Evolutionary conservation across 2,797 vertebrate species (phyloP).

Genomic region (Alosa sapidissima): DNA sequence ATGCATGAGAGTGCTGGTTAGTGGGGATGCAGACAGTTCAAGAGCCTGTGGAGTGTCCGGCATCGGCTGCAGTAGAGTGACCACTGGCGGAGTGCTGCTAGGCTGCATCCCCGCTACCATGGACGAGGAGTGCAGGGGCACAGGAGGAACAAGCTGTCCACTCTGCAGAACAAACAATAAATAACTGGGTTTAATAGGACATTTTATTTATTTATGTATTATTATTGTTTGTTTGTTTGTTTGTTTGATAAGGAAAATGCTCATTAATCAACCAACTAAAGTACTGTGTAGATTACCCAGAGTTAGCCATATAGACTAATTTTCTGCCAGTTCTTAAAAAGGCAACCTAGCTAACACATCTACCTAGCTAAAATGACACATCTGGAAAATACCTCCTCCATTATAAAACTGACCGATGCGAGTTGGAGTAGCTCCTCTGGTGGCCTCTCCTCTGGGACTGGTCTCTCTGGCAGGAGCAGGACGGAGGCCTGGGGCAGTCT

Average conservation of each 20-base stretch:
- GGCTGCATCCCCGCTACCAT: slow-evolving; percentile 53
- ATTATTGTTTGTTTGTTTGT: too few relatives aligned
- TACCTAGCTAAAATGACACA: neutral
- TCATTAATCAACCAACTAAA: too few relatives aligned
- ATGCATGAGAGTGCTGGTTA: slow-evolving; percentile 64
- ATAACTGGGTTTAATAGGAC: neutral
- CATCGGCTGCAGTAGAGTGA: slow-evolving; percentile 63
- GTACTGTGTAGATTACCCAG: too few relatives aligned
- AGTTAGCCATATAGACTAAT: too few relatives aligned
- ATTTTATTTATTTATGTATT: neutral
- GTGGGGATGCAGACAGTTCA: slow-evolving; percentile 52
- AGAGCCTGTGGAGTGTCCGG: slow-evolving; percentile 55
- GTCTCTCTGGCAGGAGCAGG: slow-evolving; percentile 69
- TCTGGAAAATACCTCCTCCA: neutral
- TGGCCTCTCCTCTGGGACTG: slow-evolving; percentile 62
- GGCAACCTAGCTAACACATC: neutral
- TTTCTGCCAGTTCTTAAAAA: too few relatives aligned
- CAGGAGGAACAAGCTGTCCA: slow-evolving; percentile 62
- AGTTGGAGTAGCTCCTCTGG: slow-evolving; percentile 67
- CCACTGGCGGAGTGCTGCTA: slow-evolving; percentile 56
- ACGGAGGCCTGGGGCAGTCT: slow-evolving; percentile 71
- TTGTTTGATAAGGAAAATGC: too few relatives aligned
- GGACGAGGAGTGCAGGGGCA: slow-evolving; percentile 56
- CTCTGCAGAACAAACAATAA: slow-evolving; percentile 49
- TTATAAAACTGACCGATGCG: slow-evolving; percentile 64